A percentile compares a stretch with the other conserved stretches of the same genome.
phyloP scores from a whole-genome alignment of 2,797 vertebrate species.

The Urocyon cinereoargenteus region DNA sequence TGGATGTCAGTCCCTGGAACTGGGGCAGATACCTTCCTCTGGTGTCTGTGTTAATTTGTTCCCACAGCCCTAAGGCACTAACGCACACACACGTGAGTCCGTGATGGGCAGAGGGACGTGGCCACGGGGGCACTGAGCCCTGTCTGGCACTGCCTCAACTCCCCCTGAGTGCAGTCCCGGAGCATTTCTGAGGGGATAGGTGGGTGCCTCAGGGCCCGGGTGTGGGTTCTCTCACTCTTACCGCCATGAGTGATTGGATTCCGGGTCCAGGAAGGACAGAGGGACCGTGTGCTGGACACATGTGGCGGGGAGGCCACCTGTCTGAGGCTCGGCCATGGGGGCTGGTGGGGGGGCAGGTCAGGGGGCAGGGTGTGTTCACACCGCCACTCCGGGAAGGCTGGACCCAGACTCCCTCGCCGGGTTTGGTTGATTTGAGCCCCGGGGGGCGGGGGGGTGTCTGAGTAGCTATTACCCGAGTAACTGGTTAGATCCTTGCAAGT shows the following conservation, averaged over 20 bases:
- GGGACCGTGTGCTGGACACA: accelerated
- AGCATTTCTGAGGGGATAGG: no score
- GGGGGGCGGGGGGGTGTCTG: no score
- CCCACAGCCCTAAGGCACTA: neutral
- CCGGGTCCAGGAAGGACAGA: no score
- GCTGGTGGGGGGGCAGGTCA: accelerated
- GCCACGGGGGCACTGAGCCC: accelerated
- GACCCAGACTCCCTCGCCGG: no score
- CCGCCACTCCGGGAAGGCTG: accelerated
- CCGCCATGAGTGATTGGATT: accelerated
- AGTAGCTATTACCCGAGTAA: accelerated
- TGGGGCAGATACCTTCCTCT: accelerated
- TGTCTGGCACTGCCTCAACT: accelerated
- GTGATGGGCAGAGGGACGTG: accelerated
- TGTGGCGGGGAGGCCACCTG: accelerated
- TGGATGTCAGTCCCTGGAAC: neutral
- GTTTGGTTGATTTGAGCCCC: no score
- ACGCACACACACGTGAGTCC: accelerated
- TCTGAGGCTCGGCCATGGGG: accelerated
- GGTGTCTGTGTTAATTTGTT: no score
- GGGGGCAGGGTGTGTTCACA: accelerated
- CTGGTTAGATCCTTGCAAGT: neutral
- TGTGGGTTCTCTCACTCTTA: no score
- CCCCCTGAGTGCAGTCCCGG: neutral
- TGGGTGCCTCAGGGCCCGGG: no score